These are phyloP conservation scores for Umimayanthus kanabou DNA, from an alignment of 92 coral and sea anemone genomes.

Conservation along the genomic window DNA sequence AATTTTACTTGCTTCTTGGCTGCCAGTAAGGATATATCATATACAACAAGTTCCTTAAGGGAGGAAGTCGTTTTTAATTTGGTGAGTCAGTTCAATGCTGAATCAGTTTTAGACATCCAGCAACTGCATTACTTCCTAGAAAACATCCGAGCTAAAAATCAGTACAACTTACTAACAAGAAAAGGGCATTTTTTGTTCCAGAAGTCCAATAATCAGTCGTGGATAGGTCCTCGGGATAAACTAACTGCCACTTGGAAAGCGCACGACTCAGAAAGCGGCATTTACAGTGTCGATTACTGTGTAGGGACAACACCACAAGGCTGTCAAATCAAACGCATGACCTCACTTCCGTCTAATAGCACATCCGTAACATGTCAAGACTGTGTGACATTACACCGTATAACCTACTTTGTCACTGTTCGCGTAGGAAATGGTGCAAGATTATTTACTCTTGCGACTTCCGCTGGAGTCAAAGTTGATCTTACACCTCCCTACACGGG, in stretches of 20 bases:
- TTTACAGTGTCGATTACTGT: slow-evolving; percentile 78
- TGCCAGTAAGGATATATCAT: no score
- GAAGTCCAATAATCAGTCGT: slow-evolving; percentile 53
- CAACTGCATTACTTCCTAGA: no score
- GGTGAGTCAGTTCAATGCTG: no score
- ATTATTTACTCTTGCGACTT: slow-evolving; percentile 60
- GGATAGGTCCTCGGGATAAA: slow-evolving; percentile 58
- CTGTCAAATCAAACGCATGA: slow-evolving; percentile 75
- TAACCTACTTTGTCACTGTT: slow-evolving; percentile 73
- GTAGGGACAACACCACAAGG: slow-evolving; percentile 74
- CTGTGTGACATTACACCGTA: slow-evolving; percentile 59
- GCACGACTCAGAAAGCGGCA: slow-evolving; percentile 74
- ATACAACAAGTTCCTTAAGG: no score
- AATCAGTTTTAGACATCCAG: no score
- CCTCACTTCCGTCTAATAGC: slow-evolving; percentile 44
- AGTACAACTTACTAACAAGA: background rate
- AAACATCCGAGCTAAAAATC: no score
- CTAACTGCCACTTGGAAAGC: slow-evolving; percentile 65
- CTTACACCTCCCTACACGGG: slow-evolving; percentile 69
- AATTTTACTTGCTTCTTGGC: no score
- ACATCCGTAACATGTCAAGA: slow-evolving; percentile 67
- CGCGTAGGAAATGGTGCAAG: slow-evolving; percentile 87
- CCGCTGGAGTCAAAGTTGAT: slow-evolving; percentile 68
- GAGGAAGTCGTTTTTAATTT: no score
- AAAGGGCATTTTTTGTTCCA: background rate